Evolutionary conservation across 2,113 vertebrate genomes (phyloP).

Genomic region (Thalassoma bifasciatum): DNA sequence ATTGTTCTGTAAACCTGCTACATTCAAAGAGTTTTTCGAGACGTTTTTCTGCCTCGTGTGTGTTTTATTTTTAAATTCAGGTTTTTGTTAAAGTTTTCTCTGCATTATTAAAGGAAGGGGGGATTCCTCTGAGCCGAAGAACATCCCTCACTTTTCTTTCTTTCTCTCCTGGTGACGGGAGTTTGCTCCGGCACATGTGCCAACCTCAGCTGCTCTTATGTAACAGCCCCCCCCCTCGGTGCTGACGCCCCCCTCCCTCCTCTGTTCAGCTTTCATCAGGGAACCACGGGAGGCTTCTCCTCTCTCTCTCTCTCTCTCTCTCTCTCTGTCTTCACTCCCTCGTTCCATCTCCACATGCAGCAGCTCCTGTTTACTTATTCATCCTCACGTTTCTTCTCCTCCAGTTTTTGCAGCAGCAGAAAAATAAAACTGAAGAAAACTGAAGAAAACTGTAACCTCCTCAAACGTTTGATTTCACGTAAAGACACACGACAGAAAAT

Average conservation of each 20-base stretch:
- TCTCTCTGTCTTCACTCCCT: background rate
- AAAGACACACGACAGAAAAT: background rate
- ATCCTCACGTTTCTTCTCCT: constrained; percentile 50
- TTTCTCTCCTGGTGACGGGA: constrained; percentile 13
- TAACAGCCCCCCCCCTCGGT: constrained; percentile 42
- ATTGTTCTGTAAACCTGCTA: too few species aligned
- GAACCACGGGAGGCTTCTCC: constrained; percentile 32
- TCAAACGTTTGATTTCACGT: background rate
- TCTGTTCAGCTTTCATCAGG: constrained; percentile 37
- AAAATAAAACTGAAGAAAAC: constrained; percentile 23
- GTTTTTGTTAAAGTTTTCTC: background rate
- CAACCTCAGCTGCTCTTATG: constrained; percentile 61
- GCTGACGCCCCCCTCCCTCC: background rate
- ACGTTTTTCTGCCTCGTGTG: background rate
- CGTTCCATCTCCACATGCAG: constrained; percentile 5
- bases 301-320: constrained; percentile 1
- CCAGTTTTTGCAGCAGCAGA: constrained; percentile 25
- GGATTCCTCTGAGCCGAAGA: constrained; percentile 27
- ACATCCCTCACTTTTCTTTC: background rate
- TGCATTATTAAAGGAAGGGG: constrained; percentile 43
- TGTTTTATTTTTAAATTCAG: background rate
- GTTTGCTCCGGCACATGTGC: constrained; percentile 28
- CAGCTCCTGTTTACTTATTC: constrained; percentile 60
- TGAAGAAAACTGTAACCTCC: background rate
- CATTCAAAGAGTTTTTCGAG: background rate